These are phyloP conservation scores for Eupithecia vulgata DNA, from an alignment of 2,888 invertebrate species.

Conservation along the genomic window DNA sequence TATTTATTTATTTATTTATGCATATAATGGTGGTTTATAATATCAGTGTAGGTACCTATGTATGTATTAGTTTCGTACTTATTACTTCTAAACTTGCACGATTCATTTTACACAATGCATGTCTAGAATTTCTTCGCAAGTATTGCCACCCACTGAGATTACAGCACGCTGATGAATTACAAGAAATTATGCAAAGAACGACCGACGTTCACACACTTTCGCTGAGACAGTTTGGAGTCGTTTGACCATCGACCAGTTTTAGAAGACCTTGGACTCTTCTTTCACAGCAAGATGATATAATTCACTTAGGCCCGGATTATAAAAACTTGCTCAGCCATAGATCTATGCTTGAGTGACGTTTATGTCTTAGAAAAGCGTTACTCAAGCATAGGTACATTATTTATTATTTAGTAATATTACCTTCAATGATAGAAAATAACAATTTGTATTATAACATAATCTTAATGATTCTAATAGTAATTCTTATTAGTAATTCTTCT, in stretches of 20 bases:
- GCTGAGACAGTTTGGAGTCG: constrained; percentile 77
- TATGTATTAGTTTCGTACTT: background rate
- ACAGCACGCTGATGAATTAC: constrained; percentile 70
- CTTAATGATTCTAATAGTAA: too few species aligned
- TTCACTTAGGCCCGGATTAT: background rate
- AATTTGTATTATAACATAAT: too few species aligned
- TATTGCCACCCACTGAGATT: constrained; percentile 70
- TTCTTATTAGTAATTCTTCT: too few species aligned
- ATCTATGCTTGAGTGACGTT: too few species aligned
- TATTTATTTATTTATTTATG: too few species aligned
- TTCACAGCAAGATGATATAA: background rate
- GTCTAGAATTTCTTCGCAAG: constrained; percentile 58
- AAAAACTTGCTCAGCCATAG: too few species aligned
- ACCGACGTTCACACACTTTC: constrained; percentile 75
- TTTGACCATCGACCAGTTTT: constrained; percentile 56
- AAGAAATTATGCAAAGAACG: constrained; percentile 74
- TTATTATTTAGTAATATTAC: too few species aligned
- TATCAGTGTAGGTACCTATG: too few species aligned
- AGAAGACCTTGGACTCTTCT: constrained; percentile 48
- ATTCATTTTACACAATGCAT: constrained; percentile 36
- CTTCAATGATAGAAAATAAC: too few species aligned
- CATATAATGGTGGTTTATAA: too few species aligned
- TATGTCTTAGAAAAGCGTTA: too few species aligned
- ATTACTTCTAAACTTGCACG: constrained; percentile 13
- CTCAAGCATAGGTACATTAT: too few species aligned